phyloP scores from a whole-genome alignment of 2,113 vertebrate species.

The Thunnus maccoyii region DNA sequence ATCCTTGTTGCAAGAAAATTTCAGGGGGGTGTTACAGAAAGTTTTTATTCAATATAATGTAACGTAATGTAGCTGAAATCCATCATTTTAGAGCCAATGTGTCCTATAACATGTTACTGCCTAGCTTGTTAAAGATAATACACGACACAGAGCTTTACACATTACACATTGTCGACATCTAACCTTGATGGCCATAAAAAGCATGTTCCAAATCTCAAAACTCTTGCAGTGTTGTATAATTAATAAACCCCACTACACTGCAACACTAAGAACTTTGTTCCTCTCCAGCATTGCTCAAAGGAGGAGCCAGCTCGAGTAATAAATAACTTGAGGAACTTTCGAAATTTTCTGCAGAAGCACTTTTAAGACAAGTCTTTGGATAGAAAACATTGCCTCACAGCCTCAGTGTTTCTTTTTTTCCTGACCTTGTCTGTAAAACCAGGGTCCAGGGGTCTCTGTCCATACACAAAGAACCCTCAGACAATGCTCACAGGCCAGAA shows the following conservation, averaged over 20 bases:
- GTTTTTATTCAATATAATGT: not conserved
- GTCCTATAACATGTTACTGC: not conserved
- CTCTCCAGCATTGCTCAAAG: not conserved
- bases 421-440: conserved; percentile 48
- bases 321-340: conserved; percentile 16
- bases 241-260: not conserved
- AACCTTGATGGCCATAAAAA: conserved; percentile 28
- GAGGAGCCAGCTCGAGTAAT: conserved; percentile 1
- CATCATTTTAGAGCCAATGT: not conserved
- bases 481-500: conserved; percentile 42
- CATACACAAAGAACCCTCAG: conserved; percentile 49
- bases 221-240: not conserved
- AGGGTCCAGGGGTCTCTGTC: conserved; percentile 43
- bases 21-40: not conserved
- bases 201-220: conserved; percentile 6
- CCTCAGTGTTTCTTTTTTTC: conserved; percentile 17
- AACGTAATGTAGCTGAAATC: not conserved
- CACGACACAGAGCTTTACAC: not conserved
- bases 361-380: conserved; percentile 21
- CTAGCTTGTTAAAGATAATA: conserved; percentile 4
- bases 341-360: conserved; percentile 2
- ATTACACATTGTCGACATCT: not conserved
- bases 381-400: conserved; percentile 31
- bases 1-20: conserved; percentile 1
- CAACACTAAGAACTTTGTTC: conserved; percentile 26